Base-by-base conservation (phyloP, 2,888 invertebrate species). In the Ormyrus rosae region DNA sequence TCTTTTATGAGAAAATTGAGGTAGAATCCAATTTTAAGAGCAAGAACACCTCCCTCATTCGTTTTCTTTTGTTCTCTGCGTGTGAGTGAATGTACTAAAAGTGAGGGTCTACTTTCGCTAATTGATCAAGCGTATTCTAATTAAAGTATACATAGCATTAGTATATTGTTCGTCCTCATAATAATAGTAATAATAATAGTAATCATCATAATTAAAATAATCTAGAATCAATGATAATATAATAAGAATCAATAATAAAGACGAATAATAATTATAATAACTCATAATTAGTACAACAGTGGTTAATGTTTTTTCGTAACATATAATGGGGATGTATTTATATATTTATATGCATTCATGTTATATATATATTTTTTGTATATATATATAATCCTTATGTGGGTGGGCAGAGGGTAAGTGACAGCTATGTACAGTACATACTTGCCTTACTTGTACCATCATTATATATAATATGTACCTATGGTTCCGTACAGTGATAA, bases 381-480 rank as follows among this genome's bases (percentile, higher is more conserved):
- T 71, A 78, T 82, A 83, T 85, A 83, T 84, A 84, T 81, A 83
- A 80, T 87, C 78, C 77, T 85, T 86, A 87, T 84, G 84, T 84
- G 85, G 86, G 84, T 85, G 88, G 87, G 85, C 84, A 86, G 83
- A 85, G 86, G 87, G 85, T 86, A 86, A 85, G 85, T 88, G 90
- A 89, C 87, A 90, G 88, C 90, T 90, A 90, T 90, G 88, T 90
- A 90, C 89, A 90, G 86, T 89, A 89, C 90, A 90, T 88, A 89
- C 88, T 90, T 88, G 90, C 88, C 88, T 90, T 86, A 88, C 85
- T 89, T 89, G 89, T 89, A 89, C 88, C 89, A 89, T 89, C 85
- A 85, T 88, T 86, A 85, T 83, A 83, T 84, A 85, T 85, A 85
- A 83, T 85, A 85, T 85, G 83, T 83, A 83, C 83, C 85, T 85